Base-by-base conservation (phyloP, 2,888 invertebrate genomes). In the Synergus japonicus region DNA sequence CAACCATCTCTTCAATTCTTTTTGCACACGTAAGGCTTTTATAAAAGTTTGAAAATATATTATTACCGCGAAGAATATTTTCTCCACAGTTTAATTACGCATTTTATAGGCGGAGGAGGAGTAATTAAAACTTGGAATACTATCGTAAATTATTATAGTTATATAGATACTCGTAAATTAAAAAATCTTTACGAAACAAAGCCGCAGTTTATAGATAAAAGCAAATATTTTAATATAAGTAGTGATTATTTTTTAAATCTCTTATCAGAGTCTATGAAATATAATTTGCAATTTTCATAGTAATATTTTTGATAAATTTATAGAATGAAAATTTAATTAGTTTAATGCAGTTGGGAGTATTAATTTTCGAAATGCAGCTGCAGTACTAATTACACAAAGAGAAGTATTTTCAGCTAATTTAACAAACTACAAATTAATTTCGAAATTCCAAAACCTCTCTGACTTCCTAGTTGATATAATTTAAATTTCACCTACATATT, bases 81-180 rank as follows among this genome's bases (percentile, higher is more conserved):
- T 73, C 54, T 73, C 54, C 37, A 73, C 49, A 73, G 4, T 73
- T 73, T 73, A 73, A 54, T 73, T 73, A 73, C 54, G 9, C 15
- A 46, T 54, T 60, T 73, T 73, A 37, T 73, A 54, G 69, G 49
- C 9, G 54, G 29, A 54, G 37, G 69, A 73, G 49, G 37, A 22
- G 69, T 54, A 73, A 73, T 37, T 69, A 49, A 49, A 69, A 54
- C 49, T 49, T 69, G 49, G 49, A 49, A 69, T 69, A 49, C 69
- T 22, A 69, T 37, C 37, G 37, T 37, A 37, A 37, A 37, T 37
- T 37, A 37, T 5, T 37, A 37, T 37, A 37, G 37, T 37, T 37
- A 37, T 37, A 5, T 37, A 4, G 15, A 29, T 29, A 29, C 69
- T 54, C 69, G 54, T 54, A 37, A 73, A 73, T 73, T 73, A 8